Evolutionary conservation across 2,888 invertebrate genomes (phyloP), one percentile per base, ranked within the genome.

Genomic region (Nemapogon koenigi): DNA sequence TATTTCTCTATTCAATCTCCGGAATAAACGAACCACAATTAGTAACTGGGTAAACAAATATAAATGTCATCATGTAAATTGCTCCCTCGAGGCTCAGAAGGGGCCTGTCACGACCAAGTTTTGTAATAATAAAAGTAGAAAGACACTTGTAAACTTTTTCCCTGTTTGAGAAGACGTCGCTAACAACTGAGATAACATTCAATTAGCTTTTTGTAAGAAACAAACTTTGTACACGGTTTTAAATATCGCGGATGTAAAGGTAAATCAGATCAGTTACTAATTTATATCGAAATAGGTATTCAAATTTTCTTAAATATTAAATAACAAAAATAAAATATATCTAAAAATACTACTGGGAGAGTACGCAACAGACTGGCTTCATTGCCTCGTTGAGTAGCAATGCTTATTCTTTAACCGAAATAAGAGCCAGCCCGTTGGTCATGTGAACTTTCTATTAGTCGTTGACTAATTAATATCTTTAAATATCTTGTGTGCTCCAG

Each of bases 111-210:
- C 49, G 50, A 49, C 37, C 55, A 65, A 64, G 58, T 67, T 66
- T 62, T 49, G 53, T 51, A 63, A 66, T 65, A 62, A 64, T 54
- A 60, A 60, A 63, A 64, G 59, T 53, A 58, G 53, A 49, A 43
- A 49, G 51, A 50, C 50, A 45, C 57, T 56, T 45, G 43, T 46
- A 41, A 63, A 57, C 35, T 55, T 62, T 54, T 55, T 52, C 47
- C 50, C 48, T 51, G 50, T 55, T 51, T 49, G 49, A 51, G 46
- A 47, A 52, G 49, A 55, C 48, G 49, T 48, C 47, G 51, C 48
- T 51, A 54, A 55, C 56, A 51, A 57, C 64, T 59, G 48, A 57
- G 58, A 60, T 60, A 63, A 55, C 56, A 62, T 62, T 62, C 56
- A 64, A 66, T 64, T 63, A 63, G 55, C 51, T 63, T 62, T 61